phyloP scores from a whole-genome alignment of 1,140 invertebrate species.

The Rhizoglyphus robini region DNA sequence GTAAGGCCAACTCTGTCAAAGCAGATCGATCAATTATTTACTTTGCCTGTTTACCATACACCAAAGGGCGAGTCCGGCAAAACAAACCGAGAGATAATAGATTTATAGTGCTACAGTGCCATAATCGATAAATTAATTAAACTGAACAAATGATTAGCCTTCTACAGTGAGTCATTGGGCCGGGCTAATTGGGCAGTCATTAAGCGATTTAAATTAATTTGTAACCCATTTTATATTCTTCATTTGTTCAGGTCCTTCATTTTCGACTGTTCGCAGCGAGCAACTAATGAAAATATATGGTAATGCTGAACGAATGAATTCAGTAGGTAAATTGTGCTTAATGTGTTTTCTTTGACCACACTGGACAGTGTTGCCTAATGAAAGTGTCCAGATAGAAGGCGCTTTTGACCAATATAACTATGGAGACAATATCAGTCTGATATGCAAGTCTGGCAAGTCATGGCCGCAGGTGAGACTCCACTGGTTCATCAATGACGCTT shows the following conservation, averaged over 20 bases:
- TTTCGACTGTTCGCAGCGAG: slow-evolving; percentile 27
- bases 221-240: too few species aligned
- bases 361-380: slow-evolving; percentile 24
- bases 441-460: slow-evolving; percentile 24
- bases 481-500: slow-evolving; percentile 26
- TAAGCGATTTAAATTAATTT: too few species aligned
- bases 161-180: not conserved
- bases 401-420: slow-evolving; percentile 23
- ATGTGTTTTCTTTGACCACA: not conserved
- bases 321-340: not conserved
- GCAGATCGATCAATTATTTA: slow-evolving; percentile 7
- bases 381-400: slow-evolving; percentile 24
- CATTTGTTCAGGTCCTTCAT: slow-evolving; percentile 26
- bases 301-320: slow-evolving; percentile 20
- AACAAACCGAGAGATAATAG: slow-evolving; percentile 14
- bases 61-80: too few species aligned
- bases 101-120: not conserved
- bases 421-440: slow-evolving; percentile 26
- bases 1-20: slow-evolving; percentile 10
- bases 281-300: slow-evolving; percentile 29
- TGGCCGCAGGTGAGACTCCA: slow-evolving; percentile 23
- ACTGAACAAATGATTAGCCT: not conserved
- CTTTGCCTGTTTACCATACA: not conserved
- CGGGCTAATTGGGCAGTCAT: too few species aligned
- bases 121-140: slow-evolving; percentile 10